A percentile compares a stretch with the other conserved stretches of the same genome.
Conservation (phyloP, 2,797 vertebrate genomes). For the Orientallactaga sibirica region DNA sequence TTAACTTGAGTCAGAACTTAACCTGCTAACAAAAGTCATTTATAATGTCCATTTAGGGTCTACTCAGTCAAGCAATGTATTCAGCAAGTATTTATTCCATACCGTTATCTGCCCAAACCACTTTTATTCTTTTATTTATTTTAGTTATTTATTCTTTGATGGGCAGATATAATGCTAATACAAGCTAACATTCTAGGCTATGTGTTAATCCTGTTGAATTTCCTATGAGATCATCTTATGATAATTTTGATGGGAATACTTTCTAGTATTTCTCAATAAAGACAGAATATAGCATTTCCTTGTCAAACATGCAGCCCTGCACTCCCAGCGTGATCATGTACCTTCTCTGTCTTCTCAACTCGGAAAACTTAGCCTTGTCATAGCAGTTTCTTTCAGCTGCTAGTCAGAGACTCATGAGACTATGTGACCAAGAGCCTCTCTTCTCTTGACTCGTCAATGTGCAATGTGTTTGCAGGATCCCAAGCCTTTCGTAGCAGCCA, state of each 20-base stretch:
- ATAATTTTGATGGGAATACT: conserved; percentile 72
- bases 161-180: neutral
- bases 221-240: conserved; percentile 53
- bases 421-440: neutral
- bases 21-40: conserved; percentile 30
- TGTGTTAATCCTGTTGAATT: conserved; percentile 15
- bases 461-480: neutral
- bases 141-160: too few relatives aligned
- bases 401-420: neutral
- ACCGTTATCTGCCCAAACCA: neutral
- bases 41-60: neutral
- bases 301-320: conserved; percentile 75
- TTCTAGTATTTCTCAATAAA: conserved; percentile 49
- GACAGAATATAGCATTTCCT: conserved; percentile 19
- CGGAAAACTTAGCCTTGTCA: neutral
- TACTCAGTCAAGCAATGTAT: conserved; percentile 15
- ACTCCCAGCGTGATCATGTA: conserved; percentile 12
- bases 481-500: neutral
- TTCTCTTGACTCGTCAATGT: neutral
- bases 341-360: conserved; percentile 3
- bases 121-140: neutral
- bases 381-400: neutral
- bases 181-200: neutral
- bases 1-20: conserved; percentile 50
- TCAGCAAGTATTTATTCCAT: conserved; percentile 50